phyloP scores from a whole-genome alignment of 2,888 invertebrate species.

The Sinodicranocentrus sp. region DNA sequence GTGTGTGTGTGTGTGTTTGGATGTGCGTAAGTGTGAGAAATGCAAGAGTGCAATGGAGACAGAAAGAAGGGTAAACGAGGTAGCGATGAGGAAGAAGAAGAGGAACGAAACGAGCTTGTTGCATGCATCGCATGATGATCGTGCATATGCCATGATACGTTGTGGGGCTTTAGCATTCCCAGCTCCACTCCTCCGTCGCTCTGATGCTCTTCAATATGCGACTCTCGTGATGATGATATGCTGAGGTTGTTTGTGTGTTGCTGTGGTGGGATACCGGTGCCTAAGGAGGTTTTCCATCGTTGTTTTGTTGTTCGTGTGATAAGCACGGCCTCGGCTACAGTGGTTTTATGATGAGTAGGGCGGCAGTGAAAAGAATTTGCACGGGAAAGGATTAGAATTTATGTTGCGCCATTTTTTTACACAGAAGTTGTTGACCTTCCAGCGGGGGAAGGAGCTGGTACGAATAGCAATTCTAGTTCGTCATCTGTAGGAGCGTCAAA shows the following conservation, averaged over 20 bases:
- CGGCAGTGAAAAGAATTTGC: too few species aligned
- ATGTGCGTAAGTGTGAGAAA: constrained; percentile 2
- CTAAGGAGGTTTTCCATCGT: background rate
- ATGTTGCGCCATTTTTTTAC: too few species aligned
- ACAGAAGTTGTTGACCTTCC: background rate
- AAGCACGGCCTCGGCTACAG: constrained; percentile 12
- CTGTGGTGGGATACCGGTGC: background rate
- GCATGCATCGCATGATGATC: constrained; percentile 21
- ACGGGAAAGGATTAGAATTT: too few species aligned
- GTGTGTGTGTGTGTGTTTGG: background rate
- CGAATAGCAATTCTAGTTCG: background rate
- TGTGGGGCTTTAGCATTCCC: background rate
- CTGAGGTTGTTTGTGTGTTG: background rate
- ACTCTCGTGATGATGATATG: constrained; percentile 9
- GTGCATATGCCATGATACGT: constrained; percentile 3
- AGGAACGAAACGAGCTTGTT: constrained; percentile 23
- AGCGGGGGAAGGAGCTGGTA: background rate
- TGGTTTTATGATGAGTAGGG: too few species aligned
- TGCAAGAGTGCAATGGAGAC: constrained; percentile 13
- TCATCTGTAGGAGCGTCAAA: constrained; percentile 70
- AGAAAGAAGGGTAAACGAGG: too few species aligned
- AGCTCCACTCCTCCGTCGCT: background rate
- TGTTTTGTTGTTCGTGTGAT: background rate
- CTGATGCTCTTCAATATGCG: background rate
- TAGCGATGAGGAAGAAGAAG: background rate